These are phyloP conservation scores for Silurus aristotelis DNA, from an alignment of 2,797 vertebrate species.

Conservation along the genomic window DNA sequence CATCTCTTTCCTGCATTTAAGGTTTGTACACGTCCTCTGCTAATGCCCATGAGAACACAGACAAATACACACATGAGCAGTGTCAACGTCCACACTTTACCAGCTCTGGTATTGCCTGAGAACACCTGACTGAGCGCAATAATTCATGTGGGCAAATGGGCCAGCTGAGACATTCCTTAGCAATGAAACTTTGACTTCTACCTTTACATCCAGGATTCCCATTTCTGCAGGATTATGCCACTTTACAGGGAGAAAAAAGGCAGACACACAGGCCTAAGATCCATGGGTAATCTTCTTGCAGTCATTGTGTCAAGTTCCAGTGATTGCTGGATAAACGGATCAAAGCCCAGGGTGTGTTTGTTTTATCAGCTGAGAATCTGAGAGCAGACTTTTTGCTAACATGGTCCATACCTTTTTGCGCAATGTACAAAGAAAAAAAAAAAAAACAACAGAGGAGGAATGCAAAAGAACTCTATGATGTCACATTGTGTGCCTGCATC, in stretches of 20 bases:
- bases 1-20: constrained; percentile 17
- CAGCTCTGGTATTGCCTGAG: constrained; percentile 22
- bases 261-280: constrained; percentile 38
- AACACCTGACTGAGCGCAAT: constrained; percentile 44
- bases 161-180: constrained; percentile 36
- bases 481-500: constrained; percentile 80
- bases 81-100: constrained; percentile 43
- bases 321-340: constrained; percentile 74
- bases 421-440: not conserved
- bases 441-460: constrained; percentile 28
- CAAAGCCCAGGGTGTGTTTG: constrained; percentile 71
- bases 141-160: constrained; percentile 29
- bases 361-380: constrained; percentile 71
- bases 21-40: not conserved
- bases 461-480: constrained; percentile 68
- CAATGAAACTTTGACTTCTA: not conserved
- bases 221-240: not conserved
- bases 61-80: not conserved
- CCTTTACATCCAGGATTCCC: not conserved
- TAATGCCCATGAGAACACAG: not conserved
- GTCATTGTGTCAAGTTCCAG: constrained; percentile 65
- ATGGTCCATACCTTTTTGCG: constrained; percentile 58
- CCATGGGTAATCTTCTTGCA: constrained; percentile 66
- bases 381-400: constrained; percentile 74
- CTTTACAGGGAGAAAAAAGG: constrained; percentile 26